Evolutionary conservation across 2,888 invertebrate species (phyloP), one percentile per base, ranked within the genome.

Genomic region (Thysanoteuthis rhombus): DNA sequence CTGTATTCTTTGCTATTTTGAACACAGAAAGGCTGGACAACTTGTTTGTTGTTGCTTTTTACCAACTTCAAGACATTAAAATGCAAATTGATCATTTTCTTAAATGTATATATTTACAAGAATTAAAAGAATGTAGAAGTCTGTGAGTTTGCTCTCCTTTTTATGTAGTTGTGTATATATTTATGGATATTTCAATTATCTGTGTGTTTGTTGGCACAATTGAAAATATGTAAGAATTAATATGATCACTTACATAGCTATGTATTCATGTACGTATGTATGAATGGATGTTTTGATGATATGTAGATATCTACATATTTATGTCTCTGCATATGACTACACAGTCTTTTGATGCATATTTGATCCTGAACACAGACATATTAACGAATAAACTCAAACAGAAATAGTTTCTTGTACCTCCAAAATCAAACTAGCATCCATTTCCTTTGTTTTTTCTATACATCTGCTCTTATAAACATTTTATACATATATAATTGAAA

Each of bases 51-150:
- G 75, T 75, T 75, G 75, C 75, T 16, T 75, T 75, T 75, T n/a
- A 4, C 75, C 75, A 75, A 75, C n/a, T n/a, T 75, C 75, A 75
- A 75, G 75, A 36, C 75, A 75, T 75, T 75, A 75, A 75, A 75
- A 75, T 75, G 75, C 75, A 75, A 75, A 75, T 75, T 75, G 75
- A n/a, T 75, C 75, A 75, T 75, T 75, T 75, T 75, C 75, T n/a
- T 12, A 75, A 75, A 75, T 75, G 75, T 75, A 75, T 75, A 75
- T 75, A 75, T 75, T 75, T 75, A 75, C 75, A 75, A 75, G 16
- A 75, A 75, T 75, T 75, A 75, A 75, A 75, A 75, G n/a, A 75
- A 75, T 10, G n/a, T 16, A 75, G 36, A n/a, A 75, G n/a, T 75
- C 75, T 75, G 6, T 58, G 1, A 12, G 19, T 16, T 52, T 22